Percentiles rank a stretch among this genome's conserved stretches.
phyloP scores from a whole-genome alignment of 2,113 vertebrate species.

The Okapia johnstoni region DNA sequence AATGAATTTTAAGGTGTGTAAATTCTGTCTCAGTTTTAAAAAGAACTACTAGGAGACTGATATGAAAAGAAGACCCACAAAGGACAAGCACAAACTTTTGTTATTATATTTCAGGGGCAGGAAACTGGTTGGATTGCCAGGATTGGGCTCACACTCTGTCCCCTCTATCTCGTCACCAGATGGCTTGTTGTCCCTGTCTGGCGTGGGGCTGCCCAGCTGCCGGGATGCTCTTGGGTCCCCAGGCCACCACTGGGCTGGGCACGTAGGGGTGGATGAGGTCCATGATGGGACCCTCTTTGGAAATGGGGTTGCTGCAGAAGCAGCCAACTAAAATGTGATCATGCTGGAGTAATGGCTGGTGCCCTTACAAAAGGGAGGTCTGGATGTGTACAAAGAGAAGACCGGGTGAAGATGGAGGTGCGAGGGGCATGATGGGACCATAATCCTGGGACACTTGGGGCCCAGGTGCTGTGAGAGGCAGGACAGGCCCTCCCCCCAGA shows the following conservation, averaged over 20 bases:
- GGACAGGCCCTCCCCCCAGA: background rate
- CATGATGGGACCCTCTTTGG: background rate
- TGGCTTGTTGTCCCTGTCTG: background rate
- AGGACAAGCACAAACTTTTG: background rate
- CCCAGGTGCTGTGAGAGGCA: background rate
- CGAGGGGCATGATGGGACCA: rapidly evolving
- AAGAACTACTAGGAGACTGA: background rate
- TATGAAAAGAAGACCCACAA: background rate
- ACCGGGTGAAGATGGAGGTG: rapidly evolving
- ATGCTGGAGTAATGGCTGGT: background rate
- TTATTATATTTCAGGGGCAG: no score
- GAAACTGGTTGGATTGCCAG: background rate
- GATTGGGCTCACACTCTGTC: background rate
- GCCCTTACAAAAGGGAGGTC: background rate
- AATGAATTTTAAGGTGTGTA: background rate
- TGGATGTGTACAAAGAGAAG: background rate
- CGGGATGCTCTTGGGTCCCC: background rate
- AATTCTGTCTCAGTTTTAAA: background rate
- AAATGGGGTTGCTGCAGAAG: no score
- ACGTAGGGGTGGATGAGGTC: no score
- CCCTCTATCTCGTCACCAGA: background rate
- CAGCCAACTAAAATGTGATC: background rate
- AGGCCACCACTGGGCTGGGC: background rate
- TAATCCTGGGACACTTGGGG: background rate
- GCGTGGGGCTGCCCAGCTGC: background rate